A percentile compares a stretch with the other conserved stretches of the same genome.
phyloP scores from a whole-genome alignment of 2,888 invertebrate species.

The Flabesymbios commensalis region DNA sequence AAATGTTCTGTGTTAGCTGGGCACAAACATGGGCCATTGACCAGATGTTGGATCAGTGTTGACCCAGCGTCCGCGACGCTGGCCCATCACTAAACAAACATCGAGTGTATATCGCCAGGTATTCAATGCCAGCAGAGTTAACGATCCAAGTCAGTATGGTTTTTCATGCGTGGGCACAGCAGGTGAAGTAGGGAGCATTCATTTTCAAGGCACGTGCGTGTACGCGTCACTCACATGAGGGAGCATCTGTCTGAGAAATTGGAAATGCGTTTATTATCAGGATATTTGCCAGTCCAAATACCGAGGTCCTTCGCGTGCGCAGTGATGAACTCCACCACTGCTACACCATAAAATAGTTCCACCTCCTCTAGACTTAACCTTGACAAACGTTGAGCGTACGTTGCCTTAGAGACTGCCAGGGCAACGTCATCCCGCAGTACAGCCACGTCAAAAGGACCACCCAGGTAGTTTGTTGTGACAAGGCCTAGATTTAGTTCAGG shows the following conservation, averaged over 20 bases:
- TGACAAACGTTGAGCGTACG: constrained; percentile 38
- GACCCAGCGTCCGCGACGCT: too few species aligned
- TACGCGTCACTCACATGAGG: constrained; percentile 51
- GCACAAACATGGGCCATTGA: too few species aligned
- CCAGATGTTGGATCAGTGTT: too few species aligned
- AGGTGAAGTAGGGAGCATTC: too few species aligned
- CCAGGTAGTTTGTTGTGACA: constrained; percentile 55
- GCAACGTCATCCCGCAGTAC: constrained; percentile 41
- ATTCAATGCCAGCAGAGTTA: too few species aligned
- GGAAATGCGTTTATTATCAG: constrained; percentile 44
- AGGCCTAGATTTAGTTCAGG: constrained; percentile 55
- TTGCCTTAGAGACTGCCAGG: constrained; percentile 42
- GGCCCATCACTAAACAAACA: too few species aligned
- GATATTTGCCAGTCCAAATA: constrained; percentile 50
- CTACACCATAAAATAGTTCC: constrained; percentile 50
- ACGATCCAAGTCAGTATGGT: too few species aligned
- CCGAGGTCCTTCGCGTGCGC: constrained; percentile 48
- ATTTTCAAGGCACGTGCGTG: too few species aligned
- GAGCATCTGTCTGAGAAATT: constrained; percentile 45
- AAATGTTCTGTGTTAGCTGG: too few species aligned
- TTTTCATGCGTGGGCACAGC: too few species aligned
- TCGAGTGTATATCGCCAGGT: too few species aligned
- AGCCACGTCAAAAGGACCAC: constrained; percentile 46
- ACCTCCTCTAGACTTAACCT: constrained; percentile 44
- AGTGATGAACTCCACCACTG: constrained; percentile 54